These are phyloP conservation scores for Eurytoma adleriae DNA, from an alignment of 2,888 invertebrate genomes.

Conservation along the genomic window DNA sequence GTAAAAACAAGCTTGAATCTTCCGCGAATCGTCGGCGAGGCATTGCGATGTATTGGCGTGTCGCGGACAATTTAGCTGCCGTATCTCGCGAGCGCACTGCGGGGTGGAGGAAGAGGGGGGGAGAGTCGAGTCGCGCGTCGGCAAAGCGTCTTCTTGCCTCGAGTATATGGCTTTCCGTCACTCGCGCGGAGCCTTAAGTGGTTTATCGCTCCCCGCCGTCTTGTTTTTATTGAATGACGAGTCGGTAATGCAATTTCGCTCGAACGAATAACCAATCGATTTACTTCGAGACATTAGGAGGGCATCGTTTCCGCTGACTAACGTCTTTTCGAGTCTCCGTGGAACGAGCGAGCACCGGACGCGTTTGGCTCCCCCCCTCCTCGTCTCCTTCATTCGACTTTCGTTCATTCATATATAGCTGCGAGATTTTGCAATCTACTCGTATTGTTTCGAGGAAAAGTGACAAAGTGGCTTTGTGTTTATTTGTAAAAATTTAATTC, in stretches of 20 bases:
- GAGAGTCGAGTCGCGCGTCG: background rate
- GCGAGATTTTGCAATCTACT: no score
- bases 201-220: slow-evolving; percentile 71
- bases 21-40: slow-evolving; percentile 4
- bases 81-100: background rate
- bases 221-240: slow-evolving; percentile 73
- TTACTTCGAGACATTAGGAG: slow-evolving; percentile 68
- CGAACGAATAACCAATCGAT: slow-evolving; percentile 74
- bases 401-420: background rate
- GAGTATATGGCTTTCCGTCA: slow-evolving; percentile 13
- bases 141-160: background rate
- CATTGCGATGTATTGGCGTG: background rate
- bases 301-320: slow-evolving; percentile 58
- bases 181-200: slow-evolving; percentile 70
- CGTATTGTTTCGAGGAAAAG: no score
- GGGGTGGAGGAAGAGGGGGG: background rate
- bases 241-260: slow-evolving; percentile 72
- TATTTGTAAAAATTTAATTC: no score
- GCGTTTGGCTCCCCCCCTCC: background rate
- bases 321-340: slow-evolving; percentile 8
- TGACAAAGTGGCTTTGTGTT: no score
- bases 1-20: slow-evolving; percentile 31
- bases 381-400: background rate
- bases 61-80: background rate
- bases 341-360: background rate